Evolutionary conservation across 2,113 vertebrate species (phyloP), one percentile per base, ranked within the genome.

Genomic region (Nanorana parkeri): DNA sequence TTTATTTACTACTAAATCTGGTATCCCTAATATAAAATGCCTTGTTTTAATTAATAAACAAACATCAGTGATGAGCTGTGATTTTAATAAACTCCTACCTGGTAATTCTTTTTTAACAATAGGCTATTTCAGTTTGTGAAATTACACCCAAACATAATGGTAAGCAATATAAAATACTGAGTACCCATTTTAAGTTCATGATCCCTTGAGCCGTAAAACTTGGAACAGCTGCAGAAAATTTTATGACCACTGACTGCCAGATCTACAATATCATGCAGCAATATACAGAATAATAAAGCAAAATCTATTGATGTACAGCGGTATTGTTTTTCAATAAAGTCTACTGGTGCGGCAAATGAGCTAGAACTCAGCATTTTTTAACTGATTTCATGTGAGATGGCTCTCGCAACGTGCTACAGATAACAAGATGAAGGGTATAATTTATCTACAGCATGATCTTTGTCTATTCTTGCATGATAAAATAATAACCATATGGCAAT

Each of bases 251-350:
- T 75, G 69, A 58, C 60, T 82, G 80, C 69, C 80, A 75, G 80
- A 61, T 67, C 61, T 75, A 82, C 80, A 82, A 82, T 82, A 82
- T 82, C 71, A 81, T 82, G 56, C 80, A 65, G 80, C 65, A 82
- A 82, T 82, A 82, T 82, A 82, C 71, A 67, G 71, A 82, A 82
- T 73, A 82, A 82, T 82, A 82, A 82, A 82, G 80, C 28, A 82
- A 82, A 75, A 82, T 66, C 69, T 68, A 82, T 81, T 75, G 80
- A 82, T 82, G 80, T 75, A 82, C 80, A 58, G 69, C 80, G 36
- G 63, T 74, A 82, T 82, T 82, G 80, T 82, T 75, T 66, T 82
- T 82, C 80, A 82, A 82, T 82, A 82, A 82, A 82, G 71, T 75
- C 63, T 60, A 75, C 51, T 82, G 80, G 52, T 75, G 80, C 71